A percentile compares a stretch with the other conserved stretches of the same genome.
Conservation (phyloP, 37 sponge, comb jelly and placozoan genomes). For the Diacarnus erythraeanus region DNA sequence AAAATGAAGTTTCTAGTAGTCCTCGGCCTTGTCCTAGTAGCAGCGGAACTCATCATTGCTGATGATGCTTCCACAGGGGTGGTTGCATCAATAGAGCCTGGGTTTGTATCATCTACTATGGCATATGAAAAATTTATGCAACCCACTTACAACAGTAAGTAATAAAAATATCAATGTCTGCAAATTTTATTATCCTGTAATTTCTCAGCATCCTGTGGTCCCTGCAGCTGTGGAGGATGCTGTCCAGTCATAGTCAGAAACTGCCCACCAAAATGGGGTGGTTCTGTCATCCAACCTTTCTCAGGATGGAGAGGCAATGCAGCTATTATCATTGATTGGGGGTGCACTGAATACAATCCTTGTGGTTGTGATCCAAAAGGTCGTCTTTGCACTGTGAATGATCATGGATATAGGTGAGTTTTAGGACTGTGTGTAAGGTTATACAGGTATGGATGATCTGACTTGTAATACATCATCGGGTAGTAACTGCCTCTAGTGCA, state of each 20-base stretch:
- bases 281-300: slow-evolving; percentile 37
- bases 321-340: slow-evolving; percentile 44
- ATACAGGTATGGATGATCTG: no score
- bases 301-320: slow-evolving; percentile 42
- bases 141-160: not conserved
- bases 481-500: no score
- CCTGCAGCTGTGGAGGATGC: slow-evolving; percentile 12
- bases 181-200: no score
- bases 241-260: slow-evolving; percentile 25
- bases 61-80: not conserved
- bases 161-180: not conserved
- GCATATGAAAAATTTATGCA: not conserved
- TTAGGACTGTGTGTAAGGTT: not conserved
- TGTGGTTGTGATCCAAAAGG: not conserved
- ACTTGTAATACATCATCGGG: no score
- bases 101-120: not conserved
- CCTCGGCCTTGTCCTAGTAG: not conserved
- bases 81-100: not conserved
- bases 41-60: not conserved
- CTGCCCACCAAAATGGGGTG: slow-evolving; percentile 9
- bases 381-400: slow-evolving; percentile 11
- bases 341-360: slow-evolving; percentile 1
- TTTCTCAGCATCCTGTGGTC: not conserved
- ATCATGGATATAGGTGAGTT: slow-evolving; percentile 29
- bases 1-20: slow-evolving; percentile 4